phyloP scores from a whole-genome alignment of 2,113 vertebrate species.

The Lynx canadensis region DNA sequence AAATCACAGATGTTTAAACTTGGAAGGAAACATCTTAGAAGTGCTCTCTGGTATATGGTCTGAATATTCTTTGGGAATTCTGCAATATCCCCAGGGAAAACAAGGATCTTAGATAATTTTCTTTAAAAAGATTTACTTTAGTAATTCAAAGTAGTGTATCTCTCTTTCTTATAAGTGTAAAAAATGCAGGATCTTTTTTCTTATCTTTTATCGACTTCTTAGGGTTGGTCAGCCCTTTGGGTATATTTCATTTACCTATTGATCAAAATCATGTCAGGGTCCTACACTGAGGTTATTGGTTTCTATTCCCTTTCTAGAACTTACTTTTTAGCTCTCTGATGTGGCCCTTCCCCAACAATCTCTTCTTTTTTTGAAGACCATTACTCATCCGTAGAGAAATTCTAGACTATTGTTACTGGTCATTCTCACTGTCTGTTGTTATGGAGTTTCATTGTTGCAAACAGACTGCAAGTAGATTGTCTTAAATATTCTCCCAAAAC shows the following conservation, averaged over 20 bases:
- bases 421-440: background rate
- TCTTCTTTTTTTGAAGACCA: background rate
- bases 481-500: slow-evolving; percentile 26
- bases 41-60: background rate
- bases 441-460: background rate
- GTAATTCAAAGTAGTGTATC: background rate
- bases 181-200: slow-evolving; percentile 2
- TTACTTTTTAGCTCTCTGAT: background rate
- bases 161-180: background rate
- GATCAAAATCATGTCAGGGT: slow-evolving; percentile 16
- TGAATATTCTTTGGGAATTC: slow-evolving; percentile 34
- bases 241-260: slow-evolving; percentile 45
- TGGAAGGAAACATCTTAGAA: background rate
- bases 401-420: background rate
- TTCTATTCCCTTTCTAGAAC: slow-evolving; percentile 5
- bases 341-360: background rate
- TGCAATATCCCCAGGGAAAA: background rate
- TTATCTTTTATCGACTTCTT: background rate
- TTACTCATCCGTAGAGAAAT: background rate
- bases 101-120: slow-evolving; percentile 18
- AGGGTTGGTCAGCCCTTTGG: background rate
- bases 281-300: slow-evolving; percentile 28
- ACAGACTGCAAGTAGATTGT: background rate
- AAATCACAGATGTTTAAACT: background rate
- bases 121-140: slow-evolving; percentile 15